Conservation (phyloP, 2,797 vertebrate genomes). For the Apogon talboti region DNA sequence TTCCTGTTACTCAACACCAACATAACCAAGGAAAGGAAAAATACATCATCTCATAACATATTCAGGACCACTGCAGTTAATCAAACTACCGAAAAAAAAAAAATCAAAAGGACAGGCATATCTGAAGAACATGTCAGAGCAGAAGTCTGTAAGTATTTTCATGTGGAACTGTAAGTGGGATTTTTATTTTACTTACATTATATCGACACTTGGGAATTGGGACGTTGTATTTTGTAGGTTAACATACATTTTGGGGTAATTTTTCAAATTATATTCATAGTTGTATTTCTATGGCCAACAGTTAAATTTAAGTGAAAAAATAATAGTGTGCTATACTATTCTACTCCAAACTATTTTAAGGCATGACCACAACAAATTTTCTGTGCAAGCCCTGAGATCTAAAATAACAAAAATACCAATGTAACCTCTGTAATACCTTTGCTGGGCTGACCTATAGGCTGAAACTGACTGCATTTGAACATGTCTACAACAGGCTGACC, state of each 20-base stretch:
- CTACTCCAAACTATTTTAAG: slow-evolving; percentile 35
- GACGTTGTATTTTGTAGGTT: slow-evolving; percentile 20
- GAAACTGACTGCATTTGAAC: slow-evolving; percentile 67
- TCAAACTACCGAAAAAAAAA: no score
- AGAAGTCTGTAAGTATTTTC: slow-evolving; percentile 77
- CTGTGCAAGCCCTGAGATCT: slow-evolving; percentile 27
- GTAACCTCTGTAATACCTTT: slow-evolving; percentile 58
- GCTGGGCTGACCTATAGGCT: slow-evolving; percentile 54
- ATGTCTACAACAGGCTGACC: slow-evolving; percentile 74
- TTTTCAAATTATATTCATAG: neutral
- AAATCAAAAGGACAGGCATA: slow-evolving; percentile 78
- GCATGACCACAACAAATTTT: slow-evolving; percentile 41
- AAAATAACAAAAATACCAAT: slow-evolving; percentile 58
- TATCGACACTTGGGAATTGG: slow-evolving; percentile 66
- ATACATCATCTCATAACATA: slow-evolving; percentile 82
- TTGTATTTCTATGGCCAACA: no score
- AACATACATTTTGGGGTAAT: no score
- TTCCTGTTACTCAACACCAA: no score
- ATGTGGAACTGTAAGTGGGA: slow-evolving; percentile 66
- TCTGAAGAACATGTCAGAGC: slow-evolving; percentile 75
- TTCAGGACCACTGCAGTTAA: slow-evolving; percentile 81
- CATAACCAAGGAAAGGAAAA: no score
- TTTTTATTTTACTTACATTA: slow-evolving; percentile 71
- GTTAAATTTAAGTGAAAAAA: no score
- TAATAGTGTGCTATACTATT: neutral